These are phyloP conservation scores for Ips nitidus DNA, from an alignment of 1,140 invertebrate genomes.

Conservation along the genomic window DNA sequence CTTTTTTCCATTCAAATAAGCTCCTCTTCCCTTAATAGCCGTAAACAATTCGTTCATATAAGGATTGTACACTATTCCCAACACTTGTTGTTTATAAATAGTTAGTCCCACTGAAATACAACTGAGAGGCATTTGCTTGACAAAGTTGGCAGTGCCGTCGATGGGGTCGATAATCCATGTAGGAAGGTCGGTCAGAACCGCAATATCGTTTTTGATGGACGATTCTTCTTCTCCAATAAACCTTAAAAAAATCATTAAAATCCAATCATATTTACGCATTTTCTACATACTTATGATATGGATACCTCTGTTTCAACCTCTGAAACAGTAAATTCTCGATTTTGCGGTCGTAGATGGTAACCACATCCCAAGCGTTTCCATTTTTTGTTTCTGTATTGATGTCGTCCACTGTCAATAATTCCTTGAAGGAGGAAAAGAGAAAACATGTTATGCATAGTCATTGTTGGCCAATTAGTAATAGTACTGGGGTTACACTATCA, in stretches of 20 bases:
- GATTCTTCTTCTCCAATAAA: conserved; percentile 85
- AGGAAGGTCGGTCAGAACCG: conserved; percentile 70
- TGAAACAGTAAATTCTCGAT: conserved; percentile 76
- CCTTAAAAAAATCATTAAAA: conserved; percentile 52
- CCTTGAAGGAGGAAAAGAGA: conserved; percentile 2
- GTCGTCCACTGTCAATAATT: conserved; percentile 35
- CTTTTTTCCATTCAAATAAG: conserved; percentile 70
- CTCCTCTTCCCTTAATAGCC: conserved; percentile 70
- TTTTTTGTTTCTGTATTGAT: conserved; percentile 47
- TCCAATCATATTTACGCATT: background rate
- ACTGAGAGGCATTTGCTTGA: conserved; percentile 65
- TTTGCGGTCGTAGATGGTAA: conserved; percentile 80
- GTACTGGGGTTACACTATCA: background rate
- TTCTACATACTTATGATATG: conserved; percentile 61
- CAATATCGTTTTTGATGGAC: conserved; percentile 57
- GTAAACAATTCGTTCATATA: conserved; percentile 72
- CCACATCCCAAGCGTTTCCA: conserved; percentile 69
- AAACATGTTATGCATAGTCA: background rate
- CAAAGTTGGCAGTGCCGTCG: conserved; percentile 75
- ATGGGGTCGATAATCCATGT: conserved; percentile 90
- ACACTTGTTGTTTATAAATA: conserved; percentile 64
- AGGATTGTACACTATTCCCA: conserved; percentile 80
- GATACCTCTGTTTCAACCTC: conserved; percentile 65
- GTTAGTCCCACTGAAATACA: conserved; percentile 67
- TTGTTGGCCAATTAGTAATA: background rate